These are phyloP conservation scores for Rapana venosa DNA, from an alignment of 2,888 invertebrate genomes.

Conservation along the genomic window DNA sequence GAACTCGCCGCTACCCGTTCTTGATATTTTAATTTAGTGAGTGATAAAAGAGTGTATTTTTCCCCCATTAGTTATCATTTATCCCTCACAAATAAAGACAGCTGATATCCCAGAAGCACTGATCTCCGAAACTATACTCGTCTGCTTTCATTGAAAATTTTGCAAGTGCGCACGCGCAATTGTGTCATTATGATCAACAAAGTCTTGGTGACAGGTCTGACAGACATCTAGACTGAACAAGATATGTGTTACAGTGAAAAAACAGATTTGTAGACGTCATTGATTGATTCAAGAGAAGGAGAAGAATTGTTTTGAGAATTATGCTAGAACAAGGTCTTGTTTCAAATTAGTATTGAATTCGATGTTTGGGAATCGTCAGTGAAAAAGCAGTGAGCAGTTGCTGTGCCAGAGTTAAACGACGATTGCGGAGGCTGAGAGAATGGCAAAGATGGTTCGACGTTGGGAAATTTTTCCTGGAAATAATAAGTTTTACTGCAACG, in stretches of 20 bases:
- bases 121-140: constrained; percentile 32
- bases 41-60: neutral
- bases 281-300: neutral
- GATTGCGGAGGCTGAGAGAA: constrained; percentile 48
- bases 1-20: neutral
- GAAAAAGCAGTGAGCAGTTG: no score
- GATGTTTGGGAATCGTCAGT: constrained; percentile 7
- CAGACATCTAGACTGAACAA: neutral
- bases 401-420: constrained; percentile 56
- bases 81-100: neutral
- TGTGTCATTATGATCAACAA: constrained; percentile 58
- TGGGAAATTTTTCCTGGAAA: constrained; percentile 98
- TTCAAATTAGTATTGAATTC: constrained; percentile 10
- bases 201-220: constrained; percentile 48
- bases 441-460: constrained; percentile 80
- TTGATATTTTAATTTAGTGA: neutral
- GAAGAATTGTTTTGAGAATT: constrained; percentile 24
- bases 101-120: neutral
- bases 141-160: constrained; percentile 21
- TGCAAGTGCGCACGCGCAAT: constrained; percentile 51
- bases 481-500: constrained; percentile 98
- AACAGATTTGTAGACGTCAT: neutral
- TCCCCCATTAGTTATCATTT: neutral
- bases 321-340: neutral
- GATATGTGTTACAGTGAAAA: neutral